These are phyloP conservation scores for Sipha maydis DNA, from an alignment of 2,888 invertebrate genomes.

Conservation along the genomic window DNA sequence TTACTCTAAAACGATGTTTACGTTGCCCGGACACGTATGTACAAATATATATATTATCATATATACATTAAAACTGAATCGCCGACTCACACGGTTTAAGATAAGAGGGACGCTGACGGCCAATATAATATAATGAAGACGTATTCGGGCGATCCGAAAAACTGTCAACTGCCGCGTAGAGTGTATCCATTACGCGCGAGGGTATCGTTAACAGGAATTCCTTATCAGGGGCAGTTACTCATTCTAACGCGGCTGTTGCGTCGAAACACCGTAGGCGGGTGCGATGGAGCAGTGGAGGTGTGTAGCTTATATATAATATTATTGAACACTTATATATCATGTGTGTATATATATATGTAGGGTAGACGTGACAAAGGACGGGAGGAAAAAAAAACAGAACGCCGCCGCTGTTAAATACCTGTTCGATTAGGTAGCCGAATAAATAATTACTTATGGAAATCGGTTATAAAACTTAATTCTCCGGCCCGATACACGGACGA, in stretches of 20 bases:
- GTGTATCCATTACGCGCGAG: constrained; percentile 30
- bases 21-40: background rate
- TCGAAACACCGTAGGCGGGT: background rate
- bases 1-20: background rate
- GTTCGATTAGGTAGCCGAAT: constrained; percentile 57
- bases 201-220: constrained; percentile 32
- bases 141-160: constrained; percentile 29
- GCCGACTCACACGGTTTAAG: background rate
- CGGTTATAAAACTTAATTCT: constrained; percentile 46
- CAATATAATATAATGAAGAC: constrained; percentile 44
- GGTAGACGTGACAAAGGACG: background rate
- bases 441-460: constrained; percentile 58
- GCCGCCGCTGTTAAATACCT: constrained; percentile 42
- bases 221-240: constrained; percentile 53
- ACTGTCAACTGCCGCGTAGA: background rate
- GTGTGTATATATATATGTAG: background rate
- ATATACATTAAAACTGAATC: background rate
- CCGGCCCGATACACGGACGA: background rate
- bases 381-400: background rate
- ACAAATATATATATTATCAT: background rate
- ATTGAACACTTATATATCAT: background rate
- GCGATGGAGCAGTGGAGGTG: background rate
- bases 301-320: background rate
- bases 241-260: constrained; percentile 20
- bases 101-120: background rate